A percentile compares a stretch with the other conserved stretches of the same genome.
Conservation (phyloP, 2,797 vertebrate genomes). For the Hylomyscus alleni region DNA sequence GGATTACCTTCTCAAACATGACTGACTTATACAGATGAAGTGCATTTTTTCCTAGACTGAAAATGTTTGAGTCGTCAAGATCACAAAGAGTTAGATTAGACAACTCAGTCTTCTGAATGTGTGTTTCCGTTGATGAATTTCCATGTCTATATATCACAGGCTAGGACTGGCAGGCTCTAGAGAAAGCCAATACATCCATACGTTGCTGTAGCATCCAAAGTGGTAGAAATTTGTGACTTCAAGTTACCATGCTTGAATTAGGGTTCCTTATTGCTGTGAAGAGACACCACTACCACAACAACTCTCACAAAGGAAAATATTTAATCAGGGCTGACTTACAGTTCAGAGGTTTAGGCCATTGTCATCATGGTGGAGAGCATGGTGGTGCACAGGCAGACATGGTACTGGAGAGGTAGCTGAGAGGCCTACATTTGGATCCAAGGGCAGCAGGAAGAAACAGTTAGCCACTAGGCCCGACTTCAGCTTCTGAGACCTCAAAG, state of each 20-base stretch:
- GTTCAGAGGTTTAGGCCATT: not conserved
- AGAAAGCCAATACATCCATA: not conserved
- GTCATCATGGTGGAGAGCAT: not conserved
- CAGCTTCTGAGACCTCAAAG: not conserved
- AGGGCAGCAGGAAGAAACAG: not conserved
- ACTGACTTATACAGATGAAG: not conserved
- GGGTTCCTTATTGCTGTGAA: not conserved
- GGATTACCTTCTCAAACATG: not conserved
- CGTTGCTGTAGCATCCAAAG: not conserved
- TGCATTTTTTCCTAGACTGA: not conserved
- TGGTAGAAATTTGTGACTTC: conserved; percentile 14
- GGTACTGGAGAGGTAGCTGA: not conserved
- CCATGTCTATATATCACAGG: not conserved
- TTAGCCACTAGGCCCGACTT: too few relatives aligned
- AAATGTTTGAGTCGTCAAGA: not conserved
- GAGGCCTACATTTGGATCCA: not conserved
- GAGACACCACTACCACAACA: not conserved
- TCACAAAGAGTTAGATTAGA: not conserved
- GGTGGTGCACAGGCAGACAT: not conserved
- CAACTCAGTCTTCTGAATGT: not conserved
- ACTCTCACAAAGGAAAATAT: not conserved
- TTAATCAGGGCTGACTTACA: not conserved
- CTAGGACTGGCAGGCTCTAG: not conserved
- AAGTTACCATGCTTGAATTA: not conserved
- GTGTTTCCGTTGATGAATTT: not conserved